Evolutionary conservation across 2,113 vertebrate species (phyloP).

Genomic region (Tautogolabrus adspersus): DNA sequence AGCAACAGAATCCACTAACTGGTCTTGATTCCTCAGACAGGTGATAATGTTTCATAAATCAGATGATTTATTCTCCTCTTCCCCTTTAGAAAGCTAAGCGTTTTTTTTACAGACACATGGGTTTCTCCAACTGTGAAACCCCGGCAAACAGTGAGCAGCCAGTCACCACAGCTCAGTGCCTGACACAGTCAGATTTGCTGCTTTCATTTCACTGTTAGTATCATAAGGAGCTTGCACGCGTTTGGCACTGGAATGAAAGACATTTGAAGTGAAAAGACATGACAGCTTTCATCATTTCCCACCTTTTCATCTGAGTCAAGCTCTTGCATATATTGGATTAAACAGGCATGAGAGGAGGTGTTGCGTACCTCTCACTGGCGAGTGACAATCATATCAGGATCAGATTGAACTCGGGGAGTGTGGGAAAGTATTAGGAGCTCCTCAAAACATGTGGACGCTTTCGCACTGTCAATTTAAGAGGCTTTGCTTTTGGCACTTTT

Average conservation of each 20-base stretch:
- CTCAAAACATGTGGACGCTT: slow-evolving; percentile 41
- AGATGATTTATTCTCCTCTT: slow-evolving; percentile 21
- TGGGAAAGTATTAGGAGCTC: slow-evolving; percentile 48
- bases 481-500: slow-evolving; percentile 22
- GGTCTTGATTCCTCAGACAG: background rate
- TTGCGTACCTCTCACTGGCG: slow-evolving; percentile 43
- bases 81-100: slow-evolving; percentile 26
- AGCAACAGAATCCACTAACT: background rate
- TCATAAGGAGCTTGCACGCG: slow-evolving; percentile 67
- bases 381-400: slow-evolving; percentile 50
- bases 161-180: slow-evolving; percentile 58
- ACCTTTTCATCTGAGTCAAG: slow-evolving; percentile 72
- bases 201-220: slow-evolving; percentile 71
- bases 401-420: slow-evolving; percentile 38
- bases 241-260: slow-evolving; percentile 74
- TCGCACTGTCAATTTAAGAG: slow-evolving; percentile 30
- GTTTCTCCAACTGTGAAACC: slow-evolving; percentile 45
- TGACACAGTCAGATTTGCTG: slow-evolving; percentile 63
- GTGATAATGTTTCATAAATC: slow-evolving; percentile 37
- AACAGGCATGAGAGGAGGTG: slow-evolving; percentile 62
- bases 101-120: slow-evolving; percentile 23
- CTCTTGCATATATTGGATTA: slow-evolving; percentile 63
- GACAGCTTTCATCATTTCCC: slow-evolving; percentile 69
- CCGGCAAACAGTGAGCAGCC: slow-evolving; percentile 53
- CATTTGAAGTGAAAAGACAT: slow-evolving; percentile 69